Conservation (phyloP, 2,797 vertebrate genomes). For the Poeciliopsis gracilis region DNA sequence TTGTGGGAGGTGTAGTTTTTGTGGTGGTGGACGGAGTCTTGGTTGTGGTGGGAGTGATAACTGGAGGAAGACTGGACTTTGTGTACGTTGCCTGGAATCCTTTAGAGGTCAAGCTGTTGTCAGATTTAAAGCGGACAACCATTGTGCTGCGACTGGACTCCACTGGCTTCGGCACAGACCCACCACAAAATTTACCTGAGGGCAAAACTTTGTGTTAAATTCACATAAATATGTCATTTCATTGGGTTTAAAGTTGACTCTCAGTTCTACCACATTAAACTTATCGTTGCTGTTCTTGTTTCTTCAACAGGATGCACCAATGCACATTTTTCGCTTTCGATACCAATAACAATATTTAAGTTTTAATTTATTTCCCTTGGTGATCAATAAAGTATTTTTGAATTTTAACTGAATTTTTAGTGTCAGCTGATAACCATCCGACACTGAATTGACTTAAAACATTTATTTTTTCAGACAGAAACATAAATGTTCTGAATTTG, state of each 20-base stretch:
- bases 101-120: constrained; percentile 62
- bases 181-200: constrained; percentile 79
- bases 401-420: too few relatives aligned
- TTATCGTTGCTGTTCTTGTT: neutral
- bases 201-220: constrained; percentile 21
- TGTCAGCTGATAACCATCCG: too few relatives aligned
- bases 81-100: constrained; percentile 79
- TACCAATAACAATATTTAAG: too few relatives aligned
- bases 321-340: too few relatives aligned
- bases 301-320: neutral
- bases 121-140: constrained; percentile 80
- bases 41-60: constrained; percentile 42
- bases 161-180: constrained; percentile 62
- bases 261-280: neutral
- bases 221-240: constrained; percentile 29
- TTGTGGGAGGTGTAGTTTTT: constrained; percentile 22
- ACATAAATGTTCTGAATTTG: too few relatives aligned
- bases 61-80: constrained; percentile 61
- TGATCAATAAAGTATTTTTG: too few relatives aligned
- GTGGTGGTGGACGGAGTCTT: constrained; percentile 6
- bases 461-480: too few relatives aligned
- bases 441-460: too few relatives aligned
- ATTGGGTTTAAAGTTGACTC: constrained; percentile 38
- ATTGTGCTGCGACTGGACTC: constrained; percentile 69
- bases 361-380: too few relatives aligned